Evolutionary conservation across 2,888 invertebrate genomes (phyloP).

Genomic region (Leptura quadrifasciata): DNA sequence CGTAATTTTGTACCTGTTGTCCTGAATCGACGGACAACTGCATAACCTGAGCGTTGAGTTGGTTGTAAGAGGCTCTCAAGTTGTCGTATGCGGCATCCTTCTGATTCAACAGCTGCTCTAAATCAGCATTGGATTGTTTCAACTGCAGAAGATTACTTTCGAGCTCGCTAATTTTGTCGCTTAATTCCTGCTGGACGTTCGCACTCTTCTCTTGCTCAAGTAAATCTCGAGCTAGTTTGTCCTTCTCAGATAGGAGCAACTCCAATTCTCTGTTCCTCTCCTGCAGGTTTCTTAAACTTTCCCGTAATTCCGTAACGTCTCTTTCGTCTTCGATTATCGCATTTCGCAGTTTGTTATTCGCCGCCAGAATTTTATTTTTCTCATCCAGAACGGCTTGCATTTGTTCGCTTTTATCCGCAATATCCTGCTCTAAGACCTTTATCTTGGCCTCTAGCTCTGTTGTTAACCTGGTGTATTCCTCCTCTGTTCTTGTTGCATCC

Average conservation of each 20-base stretch:
- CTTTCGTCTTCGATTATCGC: conserved; percentile 24
- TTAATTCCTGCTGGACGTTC: background rate
- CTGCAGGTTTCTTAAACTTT: conserved; percentile 26
- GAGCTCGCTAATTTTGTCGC: background rate
- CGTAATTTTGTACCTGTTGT: conserved; percentile 28
- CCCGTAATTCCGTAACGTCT: conserved; percentile 33
- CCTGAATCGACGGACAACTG: conserved; percentile 16
- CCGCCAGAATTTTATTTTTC: conserved; percentile 28
- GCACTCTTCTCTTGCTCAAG: conserved; percentile 35
- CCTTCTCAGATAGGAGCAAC: conserved; percentile 29
- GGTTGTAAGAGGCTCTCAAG: conserved; percentile 13
- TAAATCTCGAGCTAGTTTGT: conserved; percentile 36
- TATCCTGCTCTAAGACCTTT: conserved; percentile 45
- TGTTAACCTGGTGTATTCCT: conserved; percentile 5
- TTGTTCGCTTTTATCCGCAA: conserved; percentile 28
- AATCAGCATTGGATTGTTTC: conserved; percentile 37
- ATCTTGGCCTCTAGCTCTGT: conserved; percentile 34
- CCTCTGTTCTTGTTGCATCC: conserved; percentile 49
- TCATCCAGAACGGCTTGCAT: conserved; percentile 35
- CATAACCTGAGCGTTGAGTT: conserved; percentile 6
- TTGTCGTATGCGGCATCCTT: conserved; percentile 34
- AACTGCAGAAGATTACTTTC: conserved; percentile 8
- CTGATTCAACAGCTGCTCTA: conserved; percentile 40
- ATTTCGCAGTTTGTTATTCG: conserved; percentile 31
- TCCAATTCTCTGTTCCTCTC: conserved; percentile 30